Evolutionary conservation across 2,113 vertebrate genomes (phyloP).

Genomic region (Mungos mungo): DNA sequence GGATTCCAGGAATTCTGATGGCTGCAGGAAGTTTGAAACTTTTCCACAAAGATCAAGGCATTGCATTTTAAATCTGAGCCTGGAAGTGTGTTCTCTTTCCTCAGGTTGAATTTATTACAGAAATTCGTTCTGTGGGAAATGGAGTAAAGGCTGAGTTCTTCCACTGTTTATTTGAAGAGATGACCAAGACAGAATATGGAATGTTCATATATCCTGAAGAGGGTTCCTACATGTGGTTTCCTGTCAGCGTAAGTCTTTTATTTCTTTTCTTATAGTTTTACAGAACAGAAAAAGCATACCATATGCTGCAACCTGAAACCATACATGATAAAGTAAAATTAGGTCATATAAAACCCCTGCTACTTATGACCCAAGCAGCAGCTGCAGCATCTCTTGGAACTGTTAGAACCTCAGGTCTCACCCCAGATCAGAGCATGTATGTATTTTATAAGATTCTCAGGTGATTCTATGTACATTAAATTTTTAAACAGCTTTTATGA

Average conservation of each 20-base stretch:
- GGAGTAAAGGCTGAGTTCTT: conserved; percentile 87
- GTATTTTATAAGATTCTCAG: background rate
- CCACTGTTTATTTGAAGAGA: conserved; percentile 82
- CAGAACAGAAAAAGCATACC: background rate
- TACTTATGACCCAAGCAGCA: background rate
- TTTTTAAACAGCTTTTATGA: conserved; percentile 1
- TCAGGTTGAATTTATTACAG: conserved; percentile 86
- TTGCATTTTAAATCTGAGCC: background rate
- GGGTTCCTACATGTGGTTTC: conserved; percentile 86
- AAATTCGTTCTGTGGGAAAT: conserved; percentile 25
- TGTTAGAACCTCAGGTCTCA: background rate
- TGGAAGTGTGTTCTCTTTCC: background rate
- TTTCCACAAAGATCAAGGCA: background rate
- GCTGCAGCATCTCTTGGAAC: background rate
- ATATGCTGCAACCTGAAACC: background rate
- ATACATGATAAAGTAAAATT: background rate
- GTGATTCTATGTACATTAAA: background rate
- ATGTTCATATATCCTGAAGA: conserved; percentile 83
- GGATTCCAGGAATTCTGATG: background rate
- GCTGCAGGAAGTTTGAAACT: background rate
- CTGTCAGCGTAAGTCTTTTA: conserved; percentile 80
- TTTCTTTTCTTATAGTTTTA: background rate
- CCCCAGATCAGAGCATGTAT: background rate
- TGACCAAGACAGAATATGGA: conserved; percentile 81
- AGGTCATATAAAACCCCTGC: background rate